Evolutionary conservation across 2,113 vertebrate species (phyloP), one percentile per base, ranked within the genome.

Genomic region (Coryphaenoides rupestris): DNA sequence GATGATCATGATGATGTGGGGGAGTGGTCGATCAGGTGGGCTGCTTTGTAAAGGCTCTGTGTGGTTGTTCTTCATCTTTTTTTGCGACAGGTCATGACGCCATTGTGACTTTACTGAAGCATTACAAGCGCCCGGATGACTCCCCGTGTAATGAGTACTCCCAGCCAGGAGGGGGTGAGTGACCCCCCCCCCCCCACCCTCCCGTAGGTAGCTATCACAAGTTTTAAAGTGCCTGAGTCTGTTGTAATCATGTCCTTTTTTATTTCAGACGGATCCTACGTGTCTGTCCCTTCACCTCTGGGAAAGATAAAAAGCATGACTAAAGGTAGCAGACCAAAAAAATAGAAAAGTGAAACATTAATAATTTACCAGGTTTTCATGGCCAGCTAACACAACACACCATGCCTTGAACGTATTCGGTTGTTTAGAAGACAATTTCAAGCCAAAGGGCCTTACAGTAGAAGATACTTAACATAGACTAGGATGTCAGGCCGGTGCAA

Each of bases 301-400:
- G 95, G 95, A 60, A 99, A 95, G 87, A 99, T 98, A 76, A 98
- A 98, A 87, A 98, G 90, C 89, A 95, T 98, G 94, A 96, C 95
- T 10, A 98, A 98, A 98, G 95, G 96, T 99, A 95, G 28, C 58
- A 78, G 68, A 22, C 1, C 16, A 62, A 52, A 55, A n/a, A 73
- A 26, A 79, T 66, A 10, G 26, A 71, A 63, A 63, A 50, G 1
- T 65, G 17, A 54, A 62, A 40, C 15, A n/a, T n/a, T n/a, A n/a
- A n/a, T n/a, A n/a, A n/a, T n/a, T n/a, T n/a, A n/a, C n/a, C n/a
- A n/a, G n/a, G n/a, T n/a, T n/a, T n/a, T 15, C 68, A 66, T 73
- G 55, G 10, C 61, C 67, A 80, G 60, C 72, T 66, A 58, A 66
- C 54, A 55, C 26, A 26, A 68, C 65, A 66, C 64, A 57, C 55